These are phyloP conservation scores for Poeciliopsis paucimaculata DNA, from an alignment of 2,797 vertebrate genomes.

Conservation along the genomic window DNA sequence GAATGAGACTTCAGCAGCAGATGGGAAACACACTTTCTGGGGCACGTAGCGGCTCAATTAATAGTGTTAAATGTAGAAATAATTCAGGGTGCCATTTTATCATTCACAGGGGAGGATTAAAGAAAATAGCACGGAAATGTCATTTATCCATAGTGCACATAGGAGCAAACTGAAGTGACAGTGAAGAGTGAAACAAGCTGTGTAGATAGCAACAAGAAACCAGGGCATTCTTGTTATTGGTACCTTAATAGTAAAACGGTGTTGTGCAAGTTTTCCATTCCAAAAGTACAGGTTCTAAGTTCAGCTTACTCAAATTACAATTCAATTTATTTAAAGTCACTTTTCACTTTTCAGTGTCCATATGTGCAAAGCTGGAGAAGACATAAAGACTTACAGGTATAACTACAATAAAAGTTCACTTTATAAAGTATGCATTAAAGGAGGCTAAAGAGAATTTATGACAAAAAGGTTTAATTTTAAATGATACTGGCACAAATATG, in stretches of 20 bases:
- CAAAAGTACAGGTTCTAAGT: not conserved
- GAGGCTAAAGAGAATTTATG: not conserved
- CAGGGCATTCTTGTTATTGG: slow-evolving; percentile 16
- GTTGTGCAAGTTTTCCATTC: not conserved
- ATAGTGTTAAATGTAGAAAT: slow-evolving; percentile 66
- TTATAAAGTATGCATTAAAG: not conserved
- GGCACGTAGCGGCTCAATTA: slow-evolving; percentile 60
- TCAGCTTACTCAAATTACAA: not conserved
- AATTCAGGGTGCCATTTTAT: slow-evolving; percentile 56
- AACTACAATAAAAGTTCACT: not conserved
- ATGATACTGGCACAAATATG: not conserved
- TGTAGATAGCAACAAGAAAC: slow-evolving; percentile 34
- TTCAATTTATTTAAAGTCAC: not conserved
- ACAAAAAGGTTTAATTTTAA: not conserved
- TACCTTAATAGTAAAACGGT: slow-evolving; percentile 3
- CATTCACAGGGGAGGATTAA: slow-evolving; percentile 38
- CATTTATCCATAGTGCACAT: slow-evolving; percentile 55
- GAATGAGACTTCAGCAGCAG: slow-evolving; percentile 5
- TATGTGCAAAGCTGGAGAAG: not conserved
- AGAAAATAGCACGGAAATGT: slow-evolving; percentile 57
- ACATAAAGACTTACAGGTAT: not conserved
- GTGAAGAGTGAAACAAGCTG: slow-evolving; percentile 49
- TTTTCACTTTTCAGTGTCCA: not conserved
- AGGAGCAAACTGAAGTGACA: slow-evolving; percentile 55
- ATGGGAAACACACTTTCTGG: slow-evolving; percentile 20